Base-by-base conservation (phyloP, 2,113 vertebrate genomes). In the Psammodynastes pulverulentus region DNA sequence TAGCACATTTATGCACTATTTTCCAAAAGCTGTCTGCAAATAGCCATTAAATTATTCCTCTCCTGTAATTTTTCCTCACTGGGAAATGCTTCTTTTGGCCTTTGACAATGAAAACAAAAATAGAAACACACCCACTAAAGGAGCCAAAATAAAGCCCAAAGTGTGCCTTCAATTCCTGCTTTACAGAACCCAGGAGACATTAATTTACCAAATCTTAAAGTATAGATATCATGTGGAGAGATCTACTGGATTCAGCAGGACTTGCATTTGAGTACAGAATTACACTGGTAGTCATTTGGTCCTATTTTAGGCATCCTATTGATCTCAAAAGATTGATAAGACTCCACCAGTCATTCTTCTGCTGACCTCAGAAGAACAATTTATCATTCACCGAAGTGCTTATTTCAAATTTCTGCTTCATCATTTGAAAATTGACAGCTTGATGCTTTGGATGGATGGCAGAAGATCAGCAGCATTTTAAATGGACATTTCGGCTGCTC, bases 191-290 rank as follows among this genome's bases (percentile, higher is more conserved):
- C 6, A 0, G 91, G 88, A 39, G 17, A 21, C 95, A 94, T 93
- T 94, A 91, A 91, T 95, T 94, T 26, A 94, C 95, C 94, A 95
- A 93, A 46, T 89, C 88, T 46, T n/a, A n/a, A 89, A 34, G 9
- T 23, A 23, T 5, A 53, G n/a, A 39, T 52, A 39, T 87, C 46
- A 43, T 39, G 13, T 9, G 49, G 29, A 21, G 7, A 87, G 51
- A 87, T 53, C 49, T 87, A 87, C 6, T 87, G 15, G 19, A 21
- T 52, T 52, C 19, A 34, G 8, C 51, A 34, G 48, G n/a, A 87
- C n/a, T 15, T 52, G 8, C 49, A 24, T 84, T 39, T 46, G 26
- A 46, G 39, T 45, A 89, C 24, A 88, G 10, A 23, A 56, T 54
- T 26, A 43, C 21, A 53, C 23, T 89, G 24, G 62, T 93, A 96